Percentiles rank a stretch among this genome's conserved stretches.
phyloP scores from a whole-genome alignment of 2,113 vertebrate species.

The Xenopus tropicalis region UCB_Xtro_10.0 CM004448.2:48935001-48935500 shows the following conservation, averaged over 20 bases:
- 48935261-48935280: slow-evolving; percentile 27
- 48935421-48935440: slow-evolving; percentile 33
- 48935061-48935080: slow-evolving; percentile 49
- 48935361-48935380: slow-evolving; percentile 31
- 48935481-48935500: slow-evolving; percentile 37
- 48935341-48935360: slow-evolving; percentile 28
- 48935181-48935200: slow-evolving; percentile 50
- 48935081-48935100: slow-evolving; percentile 46
- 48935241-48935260: slow-evolving; percentile 13
- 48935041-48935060: slow-evolving; percentile 52
- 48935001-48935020: slow-evolving; percentile 42
- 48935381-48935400: slow-evolving; percentile 33
- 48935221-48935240: slow-evolving; percentile 23
- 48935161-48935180: slow-evolving; percentile 39
- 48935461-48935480: slow-evolving; percentile 17
- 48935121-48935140: slow-evolving; percentile 22
- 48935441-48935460: neutral
- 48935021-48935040: slow-evolving; percentile 48
- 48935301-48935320: slow-evolving; percentile 36
- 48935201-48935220: slow-evolving; percentile 23
- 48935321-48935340: slow-evolving; percentile 31
- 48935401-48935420: slow-evolving; percentile 33
- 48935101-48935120: slow-evolving; percentile 50
- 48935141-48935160: slow-evolving; percentile 30
- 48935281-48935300: slow-evolving; percentile 31